phyloP scores from a whole-genome alignment of 2,113 vertebrate genomes.

The Ageneiosus marmoratus region DNA sequence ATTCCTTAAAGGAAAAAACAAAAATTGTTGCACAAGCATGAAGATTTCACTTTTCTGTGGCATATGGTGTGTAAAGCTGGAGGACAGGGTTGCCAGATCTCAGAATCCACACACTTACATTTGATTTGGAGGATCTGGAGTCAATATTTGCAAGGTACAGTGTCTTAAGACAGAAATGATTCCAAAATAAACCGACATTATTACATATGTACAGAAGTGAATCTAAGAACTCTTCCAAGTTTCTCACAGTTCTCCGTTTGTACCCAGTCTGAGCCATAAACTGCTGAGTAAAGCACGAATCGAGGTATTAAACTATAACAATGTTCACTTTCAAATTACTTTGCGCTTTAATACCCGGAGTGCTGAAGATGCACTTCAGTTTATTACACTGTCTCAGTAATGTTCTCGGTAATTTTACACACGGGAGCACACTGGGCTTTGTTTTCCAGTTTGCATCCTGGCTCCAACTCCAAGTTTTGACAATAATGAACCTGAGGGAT shows the following conservation, averaged over 20 bases:
- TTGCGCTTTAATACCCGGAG: background rate
- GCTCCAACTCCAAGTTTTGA: background rate
- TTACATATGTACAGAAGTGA: background rate
- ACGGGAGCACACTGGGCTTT: background rate
- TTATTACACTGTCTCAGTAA: background rate
- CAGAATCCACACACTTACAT: background rate
- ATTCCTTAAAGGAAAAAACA: no score
- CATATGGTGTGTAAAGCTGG: background rate
- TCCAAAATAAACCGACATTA: background rate
- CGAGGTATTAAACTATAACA: background rate
- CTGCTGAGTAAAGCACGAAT: background rate
- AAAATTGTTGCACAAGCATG: background rate
- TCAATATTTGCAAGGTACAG: background rate
- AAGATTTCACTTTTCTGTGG: background rate
- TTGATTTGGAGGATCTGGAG: background rate
- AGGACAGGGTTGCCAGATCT: background rate
- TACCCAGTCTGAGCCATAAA: background rate
- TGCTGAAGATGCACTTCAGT: constrained; percentile 14
- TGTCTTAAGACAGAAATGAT: background rate
- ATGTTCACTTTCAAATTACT: background rate
- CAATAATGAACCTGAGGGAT: background rate
- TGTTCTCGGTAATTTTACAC: background rate
- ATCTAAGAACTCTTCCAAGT: background rate
- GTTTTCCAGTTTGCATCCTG: background rate
- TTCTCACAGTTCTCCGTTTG: background rate